These are phyloP conservation scores for Oryctes rhinoceros DNA, from an alignment of 1,140 invertebrate species.

Conservation along the genomic window DNA sequence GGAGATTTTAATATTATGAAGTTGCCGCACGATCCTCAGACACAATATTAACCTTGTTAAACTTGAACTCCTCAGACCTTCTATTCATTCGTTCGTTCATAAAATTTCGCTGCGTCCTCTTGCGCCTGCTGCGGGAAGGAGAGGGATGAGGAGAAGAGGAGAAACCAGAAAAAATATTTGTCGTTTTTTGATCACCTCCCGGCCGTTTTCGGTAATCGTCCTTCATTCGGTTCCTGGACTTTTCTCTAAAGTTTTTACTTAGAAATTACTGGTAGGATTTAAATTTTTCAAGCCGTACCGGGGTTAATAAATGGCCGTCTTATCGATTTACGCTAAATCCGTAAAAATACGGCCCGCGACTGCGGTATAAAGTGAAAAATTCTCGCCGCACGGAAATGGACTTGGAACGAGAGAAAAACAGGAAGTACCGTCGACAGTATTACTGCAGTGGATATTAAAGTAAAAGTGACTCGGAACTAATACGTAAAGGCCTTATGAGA, in stretches of 20 bases:
- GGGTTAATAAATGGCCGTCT: conserved; percentile 25
- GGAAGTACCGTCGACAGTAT: neutral
- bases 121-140: neutral
- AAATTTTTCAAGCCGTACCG: conserved; percentile 28
- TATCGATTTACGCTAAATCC: conserved; percentile 36
- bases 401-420: conserved; percentile 28
- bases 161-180: conserved; percentile 16
- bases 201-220: conserved; percentile 6
- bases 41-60: conserved; percentile 19
- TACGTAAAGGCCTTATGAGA: neutral
- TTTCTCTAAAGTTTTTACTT: conserved; percentile 18
- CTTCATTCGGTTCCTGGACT: conserved; percentile 17
- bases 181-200: neutral
- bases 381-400: conserved; percentile 22
- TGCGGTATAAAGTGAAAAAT: conserved; percentile 37
- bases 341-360: conserved; percentile 13
- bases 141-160: neutral
- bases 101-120: neutral
- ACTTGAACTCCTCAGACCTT: conserved; percentile 9
- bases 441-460: conserved; percentile 34
- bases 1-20: conserved; percentile 9
- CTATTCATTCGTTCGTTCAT: conserved; percentile 18
- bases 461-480: conserved; percentile 25
- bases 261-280: conserved; percentile 37
- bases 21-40: conserved; percentile 12